phyloP scores from a whole-genome alignment of 2,888 invertebrate species.

The Cataglyphis albicans region DNA sequence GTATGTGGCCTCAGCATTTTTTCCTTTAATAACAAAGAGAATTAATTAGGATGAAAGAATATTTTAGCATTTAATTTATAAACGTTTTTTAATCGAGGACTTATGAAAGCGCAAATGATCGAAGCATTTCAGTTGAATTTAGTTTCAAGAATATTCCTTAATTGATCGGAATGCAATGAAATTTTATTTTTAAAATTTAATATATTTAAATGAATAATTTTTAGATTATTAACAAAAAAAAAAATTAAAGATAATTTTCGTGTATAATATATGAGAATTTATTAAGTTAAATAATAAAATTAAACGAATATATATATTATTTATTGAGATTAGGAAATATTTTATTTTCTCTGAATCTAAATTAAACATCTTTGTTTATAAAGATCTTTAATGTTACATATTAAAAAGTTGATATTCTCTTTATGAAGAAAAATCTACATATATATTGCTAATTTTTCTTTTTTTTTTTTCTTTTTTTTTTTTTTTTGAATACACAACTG shows the following conservation, averaged over 20 bases:
- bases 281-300: background rate
- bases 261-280: background rate
- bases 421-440: background rate
- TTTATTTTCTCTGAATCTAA: background rate
- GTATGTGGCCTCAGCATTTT: background rate
- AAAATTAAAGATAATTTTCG: background rate
- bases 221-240: background rate
- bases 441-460: background rate
- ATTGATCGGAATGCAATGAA: slow-evolving; percentile 10
- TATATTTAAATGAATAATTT: background rate
- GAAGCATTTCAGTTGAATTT: background rate
- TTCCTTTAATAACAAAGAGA: background rate
- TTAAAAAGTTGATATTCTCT: background rate
- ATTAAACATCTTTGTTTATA: slow-evolving; percentile 4
- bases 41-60: background rate
- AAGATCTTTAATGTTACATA: background rate
- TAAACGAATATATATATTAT: background rate
- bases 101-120: background rate
- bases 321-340: background rate
- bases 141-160: background rate
- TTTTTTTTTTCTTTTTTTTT: background rate
- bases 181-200: background rate
- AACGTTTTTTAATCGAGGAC: background rate
- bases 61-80: slow-evolving; percentile 22
- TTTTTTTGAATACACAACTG: background rate